A percentile compares a stretch with the other conserved stretches of the same genome.
Conservation (phyloP, 2,113 vertebrate genomes). For the Macrotis lagotis region DNA sequence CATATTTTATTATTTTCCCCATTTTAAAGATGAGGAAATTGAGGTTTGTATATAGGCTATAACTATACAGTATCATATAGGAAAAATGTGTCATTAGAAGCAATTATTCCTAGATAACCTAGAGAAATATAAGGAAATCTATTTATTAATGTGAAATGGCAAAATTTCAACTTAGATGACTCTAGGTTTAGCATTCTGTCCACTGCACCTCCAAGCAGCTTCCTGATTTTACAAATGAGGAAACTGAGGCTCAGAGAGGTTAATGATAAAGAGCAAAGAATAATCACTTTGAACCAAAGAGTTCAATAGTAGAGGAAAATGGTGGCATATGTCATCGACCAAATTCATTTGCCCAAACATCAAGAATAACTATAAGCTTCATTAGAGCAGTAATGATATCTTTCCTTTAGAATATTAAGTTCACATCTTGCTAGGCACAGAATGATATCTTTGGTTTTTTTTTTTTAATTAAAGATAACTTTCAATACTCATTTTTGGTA, state of each 20-base stretch:
- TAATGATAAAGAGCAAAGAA: background rate
- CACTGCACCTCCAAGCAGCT: background rate
- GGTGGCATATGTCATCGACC: slow-evolving; percentile 8
- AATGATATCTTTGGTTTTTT: too few species aligned
- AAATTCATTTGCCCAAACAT: background rate
- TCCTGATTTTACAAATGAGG: background rate
- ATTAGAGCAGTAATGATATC: background rate
- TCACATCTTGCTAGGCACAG: background rate
- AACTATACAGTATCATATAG: background rate
- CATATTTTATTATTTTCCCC: background rate
- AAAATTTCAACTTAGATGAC: background rate
- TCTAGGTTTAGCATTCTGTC: background rate
- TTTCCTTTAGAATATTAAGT: background rate
- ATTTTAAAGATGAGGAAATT: background rate
- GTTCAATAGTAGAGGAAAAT: background rate
- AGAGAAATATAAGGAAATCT: slow-evolving; percentile 30
- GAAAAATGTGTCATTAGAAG: background rate
- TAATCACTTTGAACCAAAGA: slow-evolving; percentile 8
- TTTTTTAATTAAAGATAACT: background rate
- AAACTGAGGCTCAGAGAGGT: background rate
- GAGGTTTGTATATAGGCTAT: background rate
- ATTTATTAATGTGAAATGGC: background rate
- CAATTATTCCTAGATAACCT: background rate
- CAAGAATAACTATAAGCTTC: background rate
- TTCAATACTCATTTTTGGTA: too few species aligned